A percentile compares a stretch with the other conserved stretches of the same genome.
Conservation (phyloP, 2,888 invertebrate genomes). For the Pelosia muscerda region DNA sequence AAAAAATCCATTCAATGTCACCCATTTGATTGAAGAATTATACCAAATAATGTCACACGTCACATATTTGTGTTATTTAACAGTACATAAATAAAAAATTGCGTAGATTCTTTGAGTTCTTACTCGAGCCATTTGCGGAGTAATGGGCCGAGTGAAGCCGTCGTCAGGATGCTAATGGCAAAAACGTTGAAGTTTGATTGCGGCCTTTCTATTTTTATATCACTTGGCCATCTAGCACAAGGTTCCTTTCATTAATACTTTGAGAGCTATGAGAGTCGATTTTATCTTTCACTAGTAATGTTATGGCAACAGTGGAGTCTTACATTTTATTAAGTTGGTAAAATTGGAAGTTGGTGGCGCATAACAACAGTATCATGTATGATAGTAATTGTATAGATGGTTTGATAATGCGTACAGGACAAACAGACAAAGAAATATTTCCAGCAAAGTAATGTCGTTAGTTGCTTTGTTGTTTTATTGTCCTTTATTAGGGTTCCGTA, state of each 20-base stretch:
- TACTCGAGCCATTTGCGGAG: conserved; percentile 69
- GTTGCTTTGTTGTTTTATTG: too few relatives aligned
- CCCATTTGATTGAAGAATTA: conserved; percentile 66
- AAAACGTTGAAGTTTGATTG: conserved; percentile 66
- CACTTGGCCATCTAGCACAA: conserved; percentile 45
- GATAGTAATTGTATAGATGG: too few relatives aligned
- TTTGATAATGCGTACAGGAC: too few relatives aligned
- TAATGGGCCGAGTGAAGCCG: conserved; percentile 69
- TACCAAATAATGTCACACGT: conserved; percentile 56
- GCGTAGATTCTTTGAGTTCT: conserved; percentile 61
- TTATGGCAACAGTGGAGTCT: neutral
- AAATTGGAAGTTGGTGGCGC: too few relatives aligned
- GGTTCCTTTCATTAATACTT: conserved; percentile 37
- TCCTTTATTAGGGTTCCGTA: too few relatives aligned
- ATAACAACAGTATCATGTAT: neutral
- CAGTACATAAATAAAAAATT: conserved; percentile 57
- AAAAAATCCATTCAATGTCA: conserved; percentile 66
- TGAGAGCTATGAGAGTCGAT: neutral
- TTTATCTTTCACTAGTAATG: neutral
- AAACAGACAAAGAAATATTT: too few relatives aligned
- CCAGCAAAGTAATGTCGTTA: too few relatives aligned
- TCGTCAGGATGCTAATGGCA: conserved; percentile 69
- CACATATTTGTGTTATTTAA: conserved; percentile 48
- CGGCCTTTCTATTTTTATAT: conserved; percentile 58
- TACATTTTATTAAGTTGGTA: neutral